Percentiles rank a stretch among this genome's conserved stretches.
phyloP scores from a whole-genome alignment of 2,888 invertebrate genomes.

The Lamellibrachia satsuma region DNA sequence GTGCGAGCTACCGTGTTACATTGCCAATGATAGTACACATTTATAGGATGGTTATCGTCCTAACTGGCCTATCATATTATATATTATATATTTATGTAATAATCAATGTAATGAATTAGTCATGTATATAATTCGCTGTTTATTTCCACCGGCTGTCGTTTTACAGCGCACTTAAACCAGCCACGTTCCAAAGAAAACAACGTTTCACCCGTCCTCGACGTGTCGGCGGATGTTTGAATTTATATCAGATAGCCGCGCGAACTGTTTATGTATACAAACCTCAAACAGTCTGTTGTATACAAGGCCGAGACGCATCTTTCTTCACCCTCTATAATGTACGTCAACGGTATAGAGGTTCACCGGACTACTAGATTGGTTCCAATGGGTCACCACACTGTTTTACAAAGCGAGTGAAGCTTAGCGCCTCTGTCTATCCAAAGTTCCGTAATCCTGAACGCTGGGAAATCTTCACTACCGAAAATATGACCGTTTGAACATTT shows the following conservation, averaged over 20 bases:
- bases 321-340: neutral
- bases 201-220: neutral
- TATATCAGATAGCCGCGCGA: slow-evolving; percentile 17
- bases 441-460: neutral
- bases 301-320: neutral
- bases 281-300: neutral
- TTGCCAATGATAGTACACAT: neutral
- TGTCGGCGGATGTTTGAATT: neutral
- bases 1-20: neutral
- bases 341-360: neutral
- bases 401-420: neutral
- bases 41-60: neutral
- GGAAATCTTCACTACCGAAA: neutral
- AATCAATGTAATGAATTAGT: neutral
- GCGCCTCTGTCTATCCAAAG: neutral
- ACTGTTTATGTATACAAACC: slow-evolving; percentile 1
- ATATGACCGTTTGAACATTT: neutral
- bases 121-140: neutral
- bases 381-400: neutral
- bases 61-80: neutral
- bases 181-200: neutral
- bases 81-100: neutral
- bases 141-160: neutral
- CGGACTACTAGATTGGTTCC: neutral
- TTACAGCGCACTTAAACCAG: neutral